phyloP scores from a whole-genome alignment of 1,140 invertebrate genomes.

The Paraescarpia echinospica region DNA sequence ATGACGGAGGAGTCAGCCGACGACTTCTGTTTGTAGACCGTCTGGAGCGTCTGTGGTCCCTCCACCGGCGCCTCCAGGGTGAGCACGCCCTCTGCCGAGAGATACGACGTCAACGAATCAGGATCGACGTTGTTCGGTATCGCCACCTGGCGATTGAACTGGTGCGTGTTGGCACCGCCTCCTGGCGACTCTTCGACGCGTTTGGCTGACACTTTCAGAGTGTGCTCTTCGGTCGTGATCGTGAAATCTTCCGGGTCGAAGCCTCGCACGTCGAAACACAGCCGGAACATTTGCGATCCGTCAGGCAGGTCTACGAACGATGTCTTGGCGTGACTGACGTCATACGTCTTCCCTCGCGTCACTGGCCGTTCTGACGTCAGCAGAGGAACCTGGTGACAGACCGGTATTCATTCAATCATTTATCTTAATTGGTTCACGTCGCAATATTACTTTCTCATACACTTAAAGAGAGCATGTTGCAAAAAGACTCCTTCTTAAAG shows the following conservation, averaged over 20 bases:
- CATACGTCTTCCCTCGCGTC: not conserved
- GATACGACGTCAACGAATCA: conserved; percentile 12
- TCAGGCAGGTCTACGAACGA: conserved; percentile 10
- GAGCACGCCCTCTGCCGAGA: conserved; percentile 12
- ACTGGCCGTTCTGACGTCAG: conserved; percentile 6
- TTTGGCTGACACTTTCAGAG: not conserved
- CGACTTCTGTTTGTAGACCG: not conserved
- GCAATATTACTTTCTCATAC: too few relatives aligned
- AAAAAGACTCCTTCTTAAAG: too few relatives aligned
- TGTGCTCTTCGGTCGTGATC: not conserved
- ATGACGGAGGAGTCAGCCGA: not conserved
- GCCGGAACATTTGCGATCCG: conserved; percentile 7
- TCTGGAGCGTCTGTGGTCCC: not conserved
- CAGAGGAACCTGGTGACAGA: not conserved
- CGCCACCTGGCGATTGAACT: conserved; percentile 23
- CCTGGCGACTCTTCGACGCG: not conserved
- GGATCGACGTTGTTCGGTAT: conserved; percentile 17
- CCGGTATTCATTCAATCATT: not conserved
- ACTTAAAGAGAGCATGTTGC: too few relatives aligned
- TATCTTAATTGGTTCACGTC: too few relatives aligned
- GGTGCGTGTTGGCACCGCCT: not conserved
- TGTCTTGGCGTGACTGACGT: conserved; percentile 1
- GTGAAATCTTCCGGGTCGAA: not conserved
- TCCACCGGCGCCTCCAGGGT: conserved; percentile 15
- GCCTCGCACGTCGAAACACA: conserved; percentile 16